phyloP scores from a whole-genome alignment of 1,140 invertebrate species.

The Drosophila nannoptera region DNA sequence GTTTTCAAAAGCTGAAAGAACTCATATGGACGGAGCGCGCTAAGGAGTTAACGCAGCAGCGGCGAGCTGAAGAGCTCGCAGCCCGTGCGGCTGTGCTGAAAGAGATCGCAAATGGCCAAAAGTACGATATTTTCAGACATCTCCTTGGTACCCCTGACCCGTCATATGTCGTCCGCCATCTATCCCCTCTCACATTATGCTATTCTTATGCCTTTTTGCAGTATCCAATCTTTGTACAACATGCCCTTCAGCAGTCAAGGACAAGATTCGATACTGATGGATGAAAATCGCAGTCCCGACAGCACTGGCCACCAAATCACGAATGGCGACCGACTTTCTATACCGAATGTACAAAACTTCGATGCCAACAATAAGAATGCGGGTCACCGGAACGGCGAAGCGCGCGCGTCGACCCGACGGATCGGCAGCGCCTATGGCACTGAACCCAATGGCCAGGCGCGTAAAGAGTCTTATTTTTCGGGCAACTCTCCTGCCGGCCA shows the following conservation, averaged over 20 bases:
- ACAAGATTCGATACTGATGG: slow-evolving; percentile 58
- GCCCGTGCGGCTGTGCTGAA: slow-evolving; percentile 81
- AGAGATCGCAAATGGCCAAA: slow-evolving; percentile 80
- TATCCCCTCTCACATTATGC: no score
- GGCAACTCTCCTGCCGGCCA: slow-evolving; percentile 12
- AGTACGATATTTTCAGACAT: slow-evolving; percentile 47
- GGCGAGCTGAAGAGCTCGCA: slow-evolving; percentile 82
- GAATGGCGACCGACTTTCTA: slow-evolving; percentile 35
- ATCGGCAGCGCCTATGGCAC: slow-evolving; percentile 34
- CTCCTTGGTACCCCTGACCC: no score
- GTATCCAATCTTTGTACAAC: slow-evolving; percentile 49
- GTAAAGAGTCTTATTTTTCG: slow-evolving; percentile 31
- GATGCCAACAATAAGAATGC: slow-evolving; percentile 21
- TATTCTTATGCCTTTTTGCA: slow-evolving; percentile 13
- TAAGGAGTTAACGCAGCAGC: slow-evolving; percentile 84
- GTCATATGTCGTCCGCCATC: no score
- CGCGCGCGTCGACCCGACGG: slow-evolving; percentile 40
- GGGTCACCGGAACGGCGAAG: background rate
- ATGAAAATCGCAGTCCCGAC: slow-evolving; percentile 70
- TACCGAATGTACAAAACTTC: slow-evolving; percentile 42
- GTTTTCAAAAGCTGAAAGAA: slow-evolving; percentile 84
- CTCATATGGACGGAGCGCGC: slow-evolving; percentile 83
- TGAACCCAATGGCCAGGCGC: background rate
- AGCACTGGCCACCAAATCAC: slow-evolving; percentile 29
- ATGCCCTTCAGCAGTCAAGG: slow-evolving; percentile 12